Evolutionary conservation across 2,888 invertebrate species (phyloP).

Genomic region (Nomada flava): DNA sequence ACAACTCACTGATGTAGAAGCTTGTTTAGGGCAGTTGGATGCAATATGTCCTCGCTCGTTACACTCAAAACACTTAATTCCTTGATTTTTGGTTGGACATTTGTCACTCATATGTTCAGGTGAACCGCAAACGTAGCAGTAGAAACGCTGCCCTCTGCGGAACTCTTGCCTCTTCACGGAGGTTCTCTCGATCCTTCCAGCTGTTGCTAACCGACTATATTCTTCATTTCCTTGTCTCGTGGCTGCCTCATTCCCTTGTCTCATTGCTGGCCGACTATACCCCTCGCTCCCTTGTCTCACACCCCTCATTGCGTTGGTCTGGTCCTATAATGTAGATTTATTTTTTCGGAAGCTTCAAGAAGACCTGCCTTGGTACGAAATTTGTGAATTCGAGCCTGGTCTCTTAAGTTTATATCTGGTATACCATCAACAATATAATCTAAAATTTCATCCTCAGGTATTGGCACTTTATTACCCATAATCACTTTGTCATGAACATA

Average conservation of each 20-base stretch:
- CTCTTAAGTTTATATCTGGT: no score
- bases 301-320: no score
- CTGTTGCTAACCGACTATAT: background rate
- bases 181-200: background rate
- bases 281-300: no score
- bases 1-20: background rate
- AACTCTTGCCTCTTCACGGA: background rate
- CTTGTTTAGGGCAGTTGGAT: background rate
- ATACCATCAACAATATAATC: no score
- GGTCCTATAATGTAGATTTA: no score
- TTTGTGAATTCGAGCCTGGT: no score
- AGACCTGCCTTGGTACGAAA: no score
- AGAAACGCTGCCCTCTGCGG: background rate
- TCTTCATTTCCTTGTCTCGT: background rate
- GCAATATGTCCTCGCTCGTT: background rate
- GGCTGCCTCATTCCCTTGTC: no score
- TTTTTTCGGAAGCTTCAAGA: no score
- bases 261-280: background rate
- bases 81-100: slow-evolving; percentile 2
- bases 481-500: no score
- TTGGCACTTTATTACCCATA: no score
- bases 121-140: background rate
- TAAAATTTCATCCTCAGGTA: no score
- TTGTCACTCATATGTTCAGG: background rate
- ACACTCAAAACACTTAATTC: slow-evolving; percentile 20